Evolutionary conservation across 2,113 vertebrate species (phyloP).

Genomic region (Empidonax alnorum): DNA sequence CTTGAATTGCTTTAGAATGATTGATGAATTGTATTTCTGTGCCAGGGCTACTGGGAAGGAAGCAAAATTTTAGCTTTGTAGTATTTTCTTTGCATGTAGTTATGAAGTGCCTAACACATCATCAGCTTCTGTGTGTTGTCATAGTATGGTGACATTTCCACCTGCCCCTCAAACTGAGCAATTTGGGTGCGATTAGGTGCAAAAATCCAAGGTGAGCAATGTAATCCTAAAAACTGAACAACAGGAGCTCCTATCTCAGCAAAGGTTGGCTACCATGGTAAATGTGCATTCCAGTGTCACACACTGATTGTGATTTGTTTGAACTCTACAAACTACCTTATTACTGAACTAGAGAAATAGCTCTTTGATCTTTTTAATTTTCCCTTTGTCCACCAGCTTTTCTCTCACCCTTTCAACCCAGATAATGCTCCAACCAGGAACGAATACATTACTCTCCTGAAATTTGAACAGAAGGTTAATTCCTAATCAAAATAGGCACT

Average conservation of each 20-base stretch:
- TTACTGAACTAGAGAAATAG: not conserved
- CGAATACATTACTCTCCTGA: constrained; percentile 67
- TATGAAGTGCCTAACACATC: not conserved
- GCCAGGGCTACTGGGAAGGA: not conserved
- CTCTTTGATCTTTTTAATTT: constrained; percentile 50
- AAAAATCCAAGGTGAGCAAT: not conserved
- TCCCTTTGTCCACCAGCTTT: constrained; percentile 45
- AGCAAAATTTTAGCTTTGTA: not conserved
- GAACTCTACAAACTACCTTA: not conserved
- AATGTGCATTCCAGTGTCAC: not conserved
- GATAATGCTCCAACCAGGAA: constrained; percentile 59
- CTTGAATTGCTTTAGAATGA: not conserved
- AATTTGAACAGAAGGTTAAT: constrained; percentile 74
- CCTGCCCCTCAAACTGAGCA: not conserved
- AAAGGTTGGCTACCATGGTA: not conserved
- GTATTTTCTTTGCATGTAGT: not conserved
- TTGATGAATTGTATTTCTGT: not conserved
- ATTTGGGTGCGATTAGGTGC: not conserved
- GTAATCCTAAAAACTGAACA: not conserved
- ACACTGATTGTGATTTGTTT: not conserved
- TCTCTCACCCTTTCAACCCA: constrained; percentile 13
- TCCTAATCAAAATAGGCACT: constrained; percentile 77
- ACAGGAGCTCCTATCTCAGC: not conserved
- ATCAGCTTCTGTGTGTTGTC: not conserved
- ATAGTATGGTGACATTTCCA: not conserved